Evolutionary conservation across 2,797 vertebrate species (phyloP), one percentile per base, ranked within the genome.

Genomic region (Anguilla megastoma): DNA sequence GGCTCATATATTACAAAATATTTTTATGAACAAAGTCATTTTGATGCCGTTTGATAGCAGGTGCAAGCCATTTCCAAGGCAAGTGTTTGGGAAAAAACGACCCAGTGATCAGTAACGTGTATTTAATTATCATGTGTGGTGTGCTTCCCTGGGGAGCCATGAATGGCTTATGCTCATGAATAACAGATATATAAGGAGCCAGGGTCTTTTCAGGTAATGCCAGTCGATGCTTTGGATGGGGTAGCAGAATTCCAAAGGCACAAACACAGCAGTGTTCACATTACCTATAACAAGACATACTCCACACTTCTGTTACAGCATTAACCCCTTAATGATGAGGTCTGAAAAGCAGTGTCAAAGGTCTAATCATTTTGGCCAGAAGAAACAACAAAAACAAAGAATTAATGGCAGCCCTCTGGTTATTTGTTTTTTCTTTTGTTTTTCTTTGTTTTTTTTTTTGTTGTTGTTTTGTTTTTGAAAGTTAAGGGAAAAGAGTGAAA

Each of bases 1-100:
- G 33, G 71, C 71, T 76, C 71, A 16, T 76, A 76, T 33, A 76
- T 76, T 76, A 76, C 71, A 76, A 33, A 36, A 30, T 36, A 76
- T 36, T 16, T 69, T 69, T 10, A 76, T 76, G 71, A 76, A 36
- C 27, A 76, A 36, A 76, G 71, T 36, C 71, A 76, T 76, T 36
- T 76, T 36, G 71, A 76, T 76, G 71, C 36, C 27, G 10, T 76
- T 76, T 76, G 27, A 76, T 76, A 36, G 63, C n/a, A n/a, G 71
- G 71, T 36, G 71, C 30, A 27, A 27, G 69, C n/a, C 69, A 7
- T 71, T 16, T 27, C n/a, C 69, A 76, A 36, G 71, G 71, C 71
- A 76, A 76, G 71, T 21, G 33, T 76, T 36, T 76, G 71, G 63
- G 63, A 8, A 27, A 69, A 76, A 36, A 76, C 33, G 30, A 76